Conservation (phyloP, 2,113 vertebrate species). For the Phyllopteryx taeniolatus region DNA sequence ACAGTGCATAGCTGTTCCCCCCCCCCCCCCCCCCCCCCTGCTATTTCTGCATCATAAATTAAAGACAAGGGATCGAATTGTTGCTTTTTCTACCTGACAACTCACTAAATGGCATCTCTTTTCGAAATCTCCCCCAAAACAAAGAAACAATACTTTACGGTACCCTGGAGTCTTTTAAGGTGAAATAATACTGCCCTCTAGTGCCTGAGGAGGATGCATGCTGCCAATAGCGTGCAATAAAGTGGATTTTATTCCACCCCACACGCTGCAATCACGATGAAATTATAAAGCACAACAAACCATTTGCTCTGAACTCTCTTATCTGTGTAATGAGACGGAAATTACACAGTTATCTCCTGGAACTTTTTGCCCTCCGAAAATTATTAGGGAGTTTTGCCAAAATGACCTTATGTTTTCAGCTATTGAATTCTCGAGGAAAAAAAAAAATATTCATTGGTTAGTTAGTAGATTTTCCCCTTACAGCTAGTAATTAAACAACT, state of each 20-base stretch:
- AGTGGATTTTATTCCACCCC: too few species aligned
- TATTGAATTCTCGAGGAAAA: background rate
- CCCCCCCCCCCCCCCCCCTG: too few species aligned
- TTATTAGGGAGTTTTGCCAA: background rate
- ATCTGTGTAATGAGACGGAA: background rate
- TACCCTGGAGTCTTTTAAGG: background rate
- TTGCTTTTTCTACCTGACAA: too few species aligned
- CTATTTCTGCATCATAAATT: too few species aligned
- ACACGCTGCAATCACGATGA: too few species aligned
- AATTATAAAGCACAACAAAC: conserved; percentile 1
- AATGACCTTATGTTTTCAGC: conserved; percentile 1
- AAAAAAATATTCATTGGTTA: background rate
- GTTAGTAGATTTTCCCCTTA: background rate
- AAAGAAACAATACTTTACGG: background rate
- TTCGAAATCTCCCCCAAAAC: background rate
- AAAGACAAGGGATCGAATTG: too few species aligned
- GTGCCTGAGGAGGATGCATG: conserved; percentile 15
- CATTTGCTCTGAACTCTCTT: background rate
- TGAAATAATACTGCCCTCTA: conserved; percentile 50
- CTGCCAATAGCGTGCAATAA: background rate
- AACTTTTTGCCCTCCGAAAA: background rate
- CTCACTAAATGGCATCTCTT: background rate
- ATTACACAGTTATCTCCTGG: background rate
- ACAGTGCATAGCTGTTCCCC: too few species aligned
- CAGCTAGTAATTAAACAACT: background rate